Base-by-base conservation (phyloP, 2,888 invertebrate genomes). In the Tipula vernalis region DNA sequence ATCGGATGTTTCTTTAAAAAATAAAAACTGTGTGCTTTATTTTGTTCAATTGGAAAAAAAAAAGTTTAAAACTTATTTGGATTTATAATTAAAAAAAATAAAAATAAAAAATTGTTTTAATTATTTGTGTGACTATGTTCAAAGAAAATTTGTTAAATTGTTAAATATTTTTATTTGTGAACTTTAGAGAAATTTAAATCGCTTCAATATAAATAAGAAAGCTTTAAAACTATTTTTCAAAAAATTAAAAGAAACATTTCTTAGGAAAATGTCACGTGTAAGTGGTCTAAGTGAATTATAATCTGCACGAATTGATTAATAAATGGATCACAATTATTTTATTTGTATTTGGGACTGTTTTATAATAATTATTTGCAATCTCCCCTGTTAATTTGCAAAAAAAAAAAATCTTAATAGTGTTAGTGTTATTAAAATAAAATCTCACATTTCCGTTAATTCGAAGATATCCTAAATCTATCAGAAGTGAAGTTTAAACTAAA, bases 251-350 rank as follows among this genome's bases (percentile, higher is more conserved):
- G 71, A 71, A 41, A 84, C 15, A 84, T 84, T 84, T n/a, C 84
- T 85, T 42, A 85, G 42, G 39, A 87, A 86, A 87, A 88, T 88
- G 88, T 88, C 88, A 88, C 88, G 88, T 88, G 88, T 88, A 88
- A 88, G 88, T 88, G 87, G 1, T 28, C 28, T 28, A 28, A 71
- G 71, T 71, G 28, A 71, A 71, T 71, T 13, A 8, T 71, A 71
- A 28, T 71, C 10, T 71, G 71, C 71, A 71, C 71, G 28, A 6
- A 6, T 39, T 39, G 6, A 71, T 71, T 28, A 28, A 2, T 71
- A 10, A 71, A 71, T 71, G 71, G 71, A 28, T 71, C 28, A 71
- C 71, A 71, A 28, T 3, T 51, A 51, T 51, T 39, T 39, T 39
- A 6, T 5, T 39, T n/a, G n/a, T 15, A 51, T 51, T 3, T 2